phyloP scores from a whole-genome alignment of 2,888 invertebrate species.

The Chymomyza procnemis region DNA sequence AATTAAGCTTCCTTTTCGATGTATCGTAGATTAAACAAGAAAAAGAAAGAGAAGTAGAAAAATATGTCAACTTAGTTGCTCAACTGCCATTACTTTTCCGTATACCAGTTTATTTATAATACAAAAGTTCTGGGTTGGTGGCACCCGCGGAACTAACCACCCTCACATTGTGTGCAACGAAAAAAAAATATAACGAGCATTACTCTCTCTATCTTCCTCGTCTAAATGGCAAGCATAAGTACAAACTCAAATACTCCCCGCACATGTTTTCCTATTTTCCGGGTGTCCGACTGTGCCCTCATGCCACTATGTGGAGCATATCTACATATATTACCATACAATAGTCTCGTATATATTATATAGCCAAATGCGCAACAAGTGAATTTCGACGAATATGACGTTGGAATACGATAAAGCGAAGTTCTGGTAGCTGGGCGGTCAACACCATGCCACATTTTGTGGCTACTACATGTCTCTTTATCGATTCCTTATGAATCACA shows the following conservation, averaged over 20 bases:
- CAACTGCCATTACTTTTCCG: background rate
- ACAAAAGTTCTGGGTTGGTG: too few relatives aligned
- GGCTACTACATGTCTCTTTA: slow-evolving; percentile 22
- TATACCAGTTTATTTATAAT: background rate
- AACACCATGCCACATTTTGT: background rate
- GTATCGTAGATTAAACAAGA: too few relatives aligned
- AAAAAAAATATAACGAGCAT: background rate
- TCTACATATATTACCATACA: background rate
- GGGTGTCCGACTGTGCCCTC: too few relatives aligned
- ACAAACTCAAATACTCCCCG: too few relatives aligned
- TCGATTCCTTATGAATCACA: slow-evolving; percentile 35
- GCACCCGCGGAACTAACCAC: background rate
- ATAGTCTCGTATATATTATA: background rate
- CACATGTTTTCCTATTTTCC: too few relatives aligned
- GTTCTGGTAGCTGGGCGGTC: background rate
- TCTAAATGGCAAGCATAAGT: too few relatives aligned
- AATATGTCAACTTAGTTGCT: background rate
- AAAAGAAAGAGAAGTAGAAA: too few relatives aligned
- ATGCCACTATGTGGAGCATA: too few relatives aligned
- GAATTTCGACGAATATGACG: background rate
- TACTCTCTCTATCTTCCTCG: too few relatives aligned
- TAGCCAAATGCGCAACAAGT: background rate
- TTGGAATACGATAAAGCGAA: background rate
- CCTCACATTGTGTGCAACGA: background rate
- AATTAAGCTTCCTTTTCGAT: background rate